Base-by-base conservation (phyloP, 2,113 vertebrate genomes). In the Mus spicilegus region DNA sequence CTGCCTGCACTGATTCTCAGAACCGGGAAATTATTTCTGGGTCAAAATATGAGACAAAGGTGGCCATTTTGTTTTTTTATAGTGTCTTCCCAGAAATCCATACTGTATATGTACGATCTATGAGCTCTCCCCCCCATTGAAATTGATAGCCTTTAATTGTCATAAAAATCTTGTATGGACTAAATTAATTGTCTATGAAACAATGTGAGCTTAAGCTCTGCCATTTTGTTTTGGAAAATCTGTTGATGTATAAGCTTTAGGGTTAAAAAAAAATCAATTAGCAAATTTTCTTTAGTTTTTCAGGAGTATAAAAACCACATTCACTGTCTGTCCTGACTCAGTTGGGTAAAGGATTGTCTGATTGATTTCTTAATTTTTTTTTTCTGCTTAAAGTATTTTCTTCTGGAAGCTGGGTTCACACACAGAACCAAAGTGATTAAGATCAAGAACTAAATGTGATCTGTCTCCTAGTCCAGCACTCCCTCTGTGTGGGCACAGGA, bases 341-440 rank as follows among this genome's bases (percentile, higher is more conserved):
- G 5, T 36, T 77, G 42, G 13, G 36, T 4, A 56, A 92, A 90
- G 46, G 20, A 13, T 63, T 87, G 42, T 42, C 42, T 42, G 58
- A 69, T 17, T 63, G 61, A 63, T 9, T 24, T 22, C 26, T 28
- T 65, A 3, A 28, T 28, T 65, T 16, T 7, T 72, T 72, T 87
- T 93, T 70, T 69, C 39, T 92, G 19, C 19, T 51, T 72, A 63
- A 61, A 90, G n/a, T 92, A 54, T 87, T 81, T 75, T 92, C 24
- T 8, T 58, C 36, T 56, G 72, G 1, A 85, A 87, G 75, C 7
- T 85, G 24, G 42, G 6, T 36, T 30, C 14, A 28, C 46, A 85
- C 39, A 49, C 36, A 39, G n/a, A 67, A n/a, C 24, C 49, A 63
- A 63, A 69, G 19, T 54, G 58, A 26, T 39, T 54, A 46, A 78